Base-by-base conservation (phyloP, 2,797 vertebrate genomes). In the Melanotaenia boesemani region DNA sequence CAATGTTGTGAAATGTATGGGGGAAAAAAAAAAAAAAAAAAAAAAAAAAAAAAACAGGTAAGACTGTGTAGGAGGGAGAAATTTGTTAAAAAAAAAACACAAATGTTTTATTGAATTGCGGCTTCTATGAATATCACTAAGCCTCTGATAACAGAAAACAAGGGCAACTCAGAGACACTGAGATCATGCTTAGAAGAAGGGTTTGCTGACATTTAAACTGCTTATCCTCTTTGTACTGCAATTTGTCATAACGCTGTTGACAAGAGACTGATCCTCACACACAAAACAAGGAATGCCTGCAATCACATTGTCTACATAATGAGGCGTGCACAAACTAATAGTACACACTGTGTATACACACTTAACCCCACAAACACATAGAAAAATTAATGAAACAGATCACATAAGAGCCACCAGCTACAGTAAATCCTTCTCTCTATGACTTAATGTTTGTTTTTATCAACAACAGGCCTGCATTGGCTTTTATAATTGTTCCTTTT, bases 241-340 rank as follows among this genome's bases (percentile, higher is more conserved):
- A 90, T 90, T 90, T 92, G 92, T 90, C 85, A 88, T 46, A 84
- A 86, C 88, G 79, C 74, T 80, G 88, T 86, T 81, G 91, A 93
- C 91, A 85, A 84, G 84, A 75, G 84, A 74, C 84, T 86, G 73
- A 75, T 68, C 67, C 61, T 77, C 69, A 55, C 67, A 77, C 76
- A 63, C 70, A 68, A 48, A 84, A 86, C 77, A 73, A 74, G 54
- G 24, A 77, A 79, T 16, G 76, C 71, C 71, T 72, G 63, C 41
- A 83, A 81, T 83, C 63, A 74, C 67, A 80, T 58, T 71, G 77
- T 77, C 70, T 79, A 60, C 74, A 83, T 85, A 87, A 85, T 86
- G 77, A 86, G 79, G 59, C 80, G 9, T 68, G 71, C 54, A 50
- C 59, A 65, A 50, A 72, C 67, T 72, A 67, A 70, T 85, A 84